Evolutionary conservation across 2,888 invertebrate species (phyloP).

Genomic region (Idaea dimidiata): DNA sequence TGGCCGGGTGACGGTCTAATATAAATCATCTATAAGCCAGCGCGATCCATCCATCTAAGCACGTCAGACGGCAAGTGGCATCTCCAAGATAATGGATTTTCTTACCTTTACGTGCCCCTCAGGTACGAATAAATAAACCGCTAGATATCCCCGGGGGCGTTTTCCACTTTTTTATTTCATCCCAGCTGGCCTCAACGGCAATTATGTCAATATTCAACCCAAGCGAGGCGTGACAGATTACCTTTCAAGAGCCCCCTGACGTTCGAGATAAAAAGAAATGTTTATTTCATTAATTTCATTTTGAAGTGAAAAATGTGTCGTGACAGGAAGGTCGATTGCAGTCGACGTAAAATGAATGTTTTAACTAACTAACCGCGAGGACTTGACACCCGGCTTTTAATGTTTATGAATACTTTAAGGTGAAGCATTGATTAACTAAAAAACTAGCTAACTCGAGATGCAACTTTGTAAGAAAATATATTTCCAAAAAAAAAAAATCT

Average conservation of each 20-base stretch:
- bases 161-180: conserved; percentile 41
- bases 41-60: not conserved
- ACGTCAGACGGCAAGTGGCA: not conserved
- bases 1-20: too few relatives aligned
- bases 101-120: conserved; percentile 13
- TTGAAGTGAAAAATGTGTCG: conserved; percentile 4
- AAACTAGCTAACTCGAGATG: too few relatives aligned
- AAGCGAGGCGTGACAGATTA: conserved; percentile 36
- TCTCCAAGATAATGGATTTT: conserved; percentile 1
- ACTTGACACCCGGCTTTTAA: conserved; percentile 10
- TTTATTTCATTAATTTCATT: conserved; percentile 18
- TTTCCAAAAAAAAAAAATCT: too few relatives aligned
- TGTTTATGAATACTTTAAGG: conserved; percentile 19
- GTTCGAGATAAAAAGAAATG: conserved; percentile 23
- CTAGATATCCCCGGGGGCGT: conserved; percentile 24
- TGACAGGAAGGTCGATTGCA: not conserved
- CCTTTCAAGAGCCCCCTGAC: conserved; percentile 21
- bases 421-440: too few relatives aligned
- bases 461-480: too few relatives aligned
- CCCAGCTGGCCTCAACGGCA: conserved; percentile 37
- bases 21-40: too few relatives aligned
- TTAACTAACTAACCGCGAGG: conserved; percentile 4
- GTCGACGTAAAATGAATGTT: conserved; percentile 12
- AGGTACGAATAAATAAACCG: conserved; percentile 15
- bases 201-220: conserved; percentile 47